Base-by-base conservation (phyloP, 1,140 invertebrate species). In the Camponotus vicinus region DNA sequence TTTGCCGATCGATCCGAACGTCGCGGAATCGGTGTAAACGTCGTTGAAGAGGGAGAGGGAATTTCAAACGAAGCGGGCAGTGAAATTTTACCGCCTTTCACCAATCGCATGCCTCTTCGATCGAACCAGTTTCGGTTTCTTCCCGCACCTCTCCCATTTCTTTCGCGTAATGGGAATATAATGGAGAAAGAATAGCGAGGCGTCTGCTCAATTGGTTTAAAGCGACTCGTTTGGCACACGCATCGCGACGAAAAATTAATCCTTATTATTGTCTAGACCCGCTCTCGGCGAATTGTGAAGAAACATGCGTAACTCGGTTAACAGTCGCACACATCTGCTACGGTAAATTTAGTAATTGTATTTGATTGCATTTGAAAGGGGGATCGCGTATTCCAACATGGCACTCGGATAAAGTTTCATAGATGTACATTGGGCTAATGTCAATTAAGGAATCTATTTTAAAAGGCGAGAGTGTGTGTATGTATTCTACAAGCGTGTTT, bases 41-140 rank as follows among this genome's bases (percentile, higher is more conserved):
- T 27, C 42, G 69, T 13, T 13, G 63, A 34, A 11, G 52, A 66
- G 57, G 57, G 34, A 75, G 66, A 57, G 71, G 63, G 32, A 89
- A 86, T 85, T 78, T 89, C 89, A 80, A 88, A 91, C 85, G 76
- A 80, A 86, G 70, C 64, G 67, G 79, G 77, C 86, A 92, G 91
- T 90, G 91, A 92, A 92, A 92, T 92, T 88, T 88, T 88, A 86
- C 82, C 67, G 88, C 89, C 90, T 92, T 92, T 92, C 91, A 89
- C 90, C 89, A 83, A 85, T 83, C 67, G 87, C 87, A 34, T 84
- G 85, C 87, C 88, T 89, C 89, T 90, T 71, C 86, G 80, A 79
- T 82, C 88, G 73, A 87, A 88, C 86, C 78, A 84, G 77, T 70
- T 88, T 69, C 63, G 45, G 49, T 49, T 90, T 87, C 78, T 88